Conservation (phyloP, 2,888 invertebrate species). For the Agrotis exclamationis region DNA sequence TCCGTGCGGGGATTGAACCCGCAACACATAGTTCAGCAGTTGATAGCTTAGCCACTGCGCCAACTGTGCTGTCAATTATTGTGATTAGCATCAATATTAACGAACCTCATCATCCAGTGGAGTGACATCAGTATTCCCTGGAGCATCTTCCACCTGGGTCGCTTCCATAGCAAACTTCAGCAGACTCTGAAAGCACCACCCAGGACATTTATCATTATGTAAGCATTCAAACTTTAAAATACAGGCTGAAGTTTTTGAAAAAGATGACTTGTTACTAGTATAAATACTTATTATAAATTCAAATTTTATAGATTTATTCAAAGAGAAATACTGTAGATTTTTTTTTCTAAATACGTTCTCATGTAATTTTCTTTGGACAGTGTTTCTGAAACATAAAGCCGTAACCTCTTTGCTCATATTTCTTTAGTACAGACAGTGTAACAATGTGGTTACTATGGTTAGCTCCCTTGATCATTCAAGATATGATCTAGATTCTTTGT, state of each 20-base stretch:
- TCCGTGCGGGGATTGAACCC: too few relatives aligned
- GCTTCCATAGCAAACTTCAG: constrained; percentile 94
- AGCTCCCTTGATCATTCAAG: too few relatives aligned
- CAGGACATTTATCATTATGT: not conserved
- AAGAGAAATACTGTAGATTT: not conserved
- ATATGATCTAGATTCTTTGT: too few relatives aligned
- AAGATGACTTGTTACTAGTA: not conserved
- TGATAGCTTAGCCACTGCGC: too few relatives aligned
- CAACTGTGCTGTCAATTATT: too few relatives aligned
- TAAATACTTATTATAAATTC: not conserved
- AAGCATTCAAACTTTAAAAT: not conserved
- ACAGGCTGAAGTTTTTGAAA: not conserved
- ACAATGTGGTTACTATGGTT: too few relatives aligned
- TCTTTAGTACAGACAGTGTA: too few relatives aligned
- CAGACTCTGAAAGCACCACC: constrained; percentile 87
- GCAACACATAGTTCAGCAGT: too few relatives aligned
- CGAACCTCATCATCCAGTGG: constrained; percentile 93
- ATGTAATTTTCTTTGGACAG: too few relatives aligned
- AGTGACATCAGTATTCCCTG: constrained; percentile 84
- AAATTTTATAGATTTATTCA: not conserved
- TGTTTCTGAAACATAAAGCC: too few relatives aligned
- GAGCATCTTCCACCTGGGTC: constrained; percentile 91
- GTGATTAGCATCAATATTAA: not conserved
- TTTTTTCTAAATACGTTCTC: not conserved
- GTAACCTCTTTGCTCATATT: too few relatives aligned